These are phyloP conservation scores for Atherinosoma microstoma DNA, from an alignment of 2,797 vertebrate species.

Conservation along the genomic window DNA sequence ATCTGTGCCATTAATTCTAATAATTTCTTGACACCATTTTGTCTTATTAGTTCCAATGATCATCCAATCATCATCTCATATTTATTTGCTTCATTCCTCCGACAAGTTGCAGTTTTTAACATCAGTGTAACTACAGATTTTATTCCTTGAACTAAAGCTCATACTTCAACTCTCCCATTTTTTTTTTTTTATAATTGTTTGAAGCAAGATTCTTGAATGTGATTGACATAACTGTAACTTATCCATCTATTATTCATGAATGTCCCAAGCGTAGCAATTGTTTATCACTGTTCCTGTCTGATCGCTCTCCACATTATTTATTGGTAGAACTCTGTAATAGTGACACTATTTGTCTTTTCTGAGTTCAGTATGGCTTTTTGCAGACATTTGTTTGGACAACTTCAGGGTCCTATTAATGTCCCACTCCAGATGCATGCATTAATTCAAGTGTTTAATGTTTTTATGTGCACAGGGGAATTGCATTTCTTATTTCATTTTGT, in stretches of 20 bases:
- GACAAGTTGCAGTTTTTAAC: background rate
- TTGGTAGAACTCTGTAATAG: constrained; percentile 41
- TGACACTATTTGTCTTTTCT: constrained; percentile 20
- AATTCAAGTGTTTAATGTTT: background rate
- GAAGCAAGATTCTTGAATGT: background rate
- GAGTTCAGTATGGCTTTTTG: constrained; percentile 33
- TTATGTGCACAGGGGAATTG: constrained; percentile 8
- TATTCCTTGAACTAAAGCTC: background rate
- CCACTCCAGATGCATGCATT: background rate
- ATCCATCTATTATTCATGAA: constrained; percentile 18
- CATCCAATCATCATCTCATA: background rate
- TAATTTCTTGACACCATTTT: constrained; percentile 1
- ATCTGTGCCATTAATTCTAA: constrained; percentile 11
- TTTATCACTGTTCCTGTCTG: constrained; percentile 18
- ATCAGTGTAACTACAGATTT: background rate
- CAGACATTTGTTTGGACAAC: constrained; percentile 16
- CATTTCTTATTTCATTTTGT: background rate
- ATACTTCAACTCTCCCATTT: background rate
- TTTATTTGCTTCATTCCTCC: background rate
- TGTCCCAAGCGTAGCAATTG: constrained; percentile 2
- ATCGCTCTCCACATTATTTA: constrained; percentile 32
- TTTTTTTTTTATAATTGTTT: background rate
- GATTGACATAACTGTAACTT: background rate
- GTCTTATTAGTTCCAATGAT: background rate
- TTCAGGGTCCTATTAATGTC: constrained; percentile 13